Percentiles rank a stretch among this genome's conserved stretches.
Evolutionary conservation across 2,888 invertebrate genomes (phyloP).

Genomic region (Diogma glabrata): DNA sequence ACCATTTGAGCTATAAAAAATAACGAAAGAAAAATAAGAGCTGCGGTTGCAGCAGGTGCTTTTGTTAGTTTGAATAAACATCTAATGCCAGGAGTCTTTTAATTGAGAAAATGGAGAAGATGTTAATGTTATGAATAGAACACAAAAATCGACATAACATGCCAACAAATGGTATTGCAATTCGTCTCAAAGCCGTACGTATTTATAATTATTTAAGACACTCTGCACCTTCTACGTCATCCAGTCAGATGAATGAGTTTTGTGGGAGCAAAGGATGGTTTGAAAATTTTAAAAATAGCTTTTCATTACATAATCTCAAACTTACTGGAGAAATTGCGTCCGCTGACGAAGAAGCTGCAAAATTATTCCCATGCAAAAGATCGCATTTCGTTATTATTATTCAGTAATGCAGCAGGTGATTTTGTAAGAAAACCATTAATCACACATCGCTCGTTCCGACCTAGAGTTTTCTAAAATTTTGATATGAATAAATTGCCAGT

Average conservation of each 20-base stretch:
- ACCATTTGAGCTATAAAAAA: too few relatives aligned
- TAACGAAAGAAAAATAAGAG: too few relatives aligned
- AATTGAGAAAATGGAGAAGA: not conserved
- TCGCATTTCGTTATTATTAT: too few relatives aligned
- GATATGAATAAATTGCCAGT: conserved; percentile 6
- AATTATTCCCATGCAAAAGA: not conserved
- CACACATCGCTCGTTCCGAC: not conserved
- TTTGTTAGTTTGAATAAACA: not conserved
- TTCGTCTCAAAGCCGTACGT: not conserved
- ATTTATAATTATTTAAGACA: too few relatives aligned
- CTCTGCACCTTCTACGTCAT: too few relatives aligned
- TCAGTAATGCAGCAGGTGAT: not conserved
- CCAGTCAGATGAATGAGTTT: too few relatives aligned
- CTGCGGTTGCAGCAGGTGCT: too few relatives aligned
- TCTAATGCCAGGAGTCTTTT: not conserved
- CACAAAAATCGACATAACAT: too few relatives aligned
- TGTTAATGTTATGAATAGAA: not conserved
- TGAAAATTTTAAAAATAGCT: not conserved
- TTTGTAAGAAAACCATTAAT: conserved; percentile 4
- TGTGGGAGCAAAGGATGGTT: not conserved
- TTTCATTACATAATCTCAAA: not conserved
- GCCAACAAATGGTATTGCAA: not conserved
- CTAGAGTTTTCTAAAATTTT: conserved; percentile 6
- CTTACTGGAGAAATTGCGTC: not conserved
- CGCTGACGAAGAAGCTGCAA: not conserved